Percentiles rank a stretch among this genome's conserved stretches.
These are phyloP conservation scores for Macrophya alboannulata DNA, from an alignment of 2,888 invertebrate species.

Conservation along the genomic window DNA sequence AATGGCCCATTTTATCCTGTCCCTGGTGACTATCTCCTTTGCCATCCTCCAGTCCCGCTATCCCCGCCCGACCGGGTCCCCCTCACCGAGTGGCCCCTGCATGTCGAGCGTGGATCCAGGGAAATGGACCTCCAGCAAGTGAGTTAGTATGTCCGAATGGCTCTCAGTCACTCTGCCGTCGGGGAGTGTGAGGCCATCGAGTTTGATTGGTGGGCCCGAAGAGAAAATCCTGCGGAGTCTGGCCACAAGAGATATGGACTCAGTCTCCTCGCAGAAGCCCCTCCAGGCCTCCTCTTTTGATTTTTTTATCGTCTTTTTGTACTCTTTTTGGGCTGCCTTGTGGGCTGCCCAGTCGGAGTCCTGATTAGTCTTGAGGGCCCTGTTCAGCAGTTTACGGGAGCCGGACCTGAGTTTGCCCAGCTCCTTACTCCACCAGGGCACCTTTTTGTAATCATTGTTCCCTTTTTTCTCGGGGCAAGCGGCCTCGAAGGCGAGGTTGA, in stretches of 20 bases:
- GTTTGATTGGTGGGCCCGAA: neutral
- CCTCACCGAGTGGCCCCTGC: neutral
- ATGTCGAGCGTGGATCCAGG: too few species aligned
- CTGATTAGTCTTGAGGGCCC: neutral
- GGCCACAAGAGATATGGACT: neutral
- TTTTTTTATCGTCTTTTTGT: neutral
- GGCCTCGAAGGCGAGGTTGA: neutral
- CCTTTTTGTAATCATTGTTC: too few species aligned
- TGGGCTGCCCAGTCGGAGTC: neutral
- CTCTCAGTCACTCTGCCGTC: neutral
- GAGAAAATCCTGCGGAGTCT: neutral
- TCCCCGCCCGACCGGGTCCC: too few species aligned
- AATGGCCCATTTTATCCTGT: conserved; percentile 56
- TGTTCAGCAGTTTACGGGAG: conserved; percentile 21
- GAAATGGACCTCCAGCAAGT: conserved; percentile 4
- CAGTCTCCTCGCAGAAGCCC: too few species aligned
- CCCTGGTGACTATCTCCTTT: conserved; percentile 59
- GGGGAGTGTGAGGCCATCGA: neutral
- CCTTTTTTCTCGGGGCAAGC: neutral
- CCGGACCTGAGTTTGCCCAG: conserved; percentile 7
- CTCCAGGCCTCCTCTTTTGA: neutral
- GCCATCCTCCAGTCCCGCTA: too few species aligned
- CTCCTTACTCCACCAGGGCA: neutral
- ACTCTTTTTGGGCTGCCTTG: conserved; percentile 8
- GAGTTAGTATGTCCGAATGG: conserved; percentile 7